Percentiles rank a stretch among this genome's conserved stretches.
These are phyloP conservation scores for Belonocnema kinseyi DNA, from an alignment of 1,140 invertebrate species.

Conservation along the genomic window DNA sequence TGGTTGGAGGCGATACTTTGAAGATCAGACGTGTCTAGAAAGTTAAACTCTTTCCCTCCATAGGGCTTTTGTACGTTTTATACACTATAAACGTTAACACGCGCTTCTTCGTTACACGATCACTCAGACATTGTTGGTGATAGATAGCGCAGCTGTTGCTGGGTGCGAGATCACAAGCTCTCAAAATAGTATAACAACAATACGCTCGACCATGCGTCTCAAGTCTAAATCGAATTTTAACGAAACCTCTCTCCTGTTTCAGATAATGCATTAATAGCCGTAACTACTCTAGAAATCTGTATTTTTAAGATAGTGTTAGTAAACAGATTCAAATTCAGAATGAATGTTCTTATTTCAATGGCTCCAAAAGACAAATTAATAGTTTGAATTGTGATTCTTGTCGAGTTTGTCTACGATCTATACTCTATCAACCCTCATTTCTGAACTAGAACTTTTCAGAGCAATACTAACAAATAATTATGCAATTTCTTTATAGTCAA, in stretches of 20 bases:
- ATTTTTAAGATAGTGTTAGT: not conserved
- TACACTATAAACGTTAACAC: slow-evolving; percentile 27
- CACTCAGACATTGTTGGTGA: slow-evolving; percentile 74
- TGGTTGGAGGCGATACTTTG: slow-evolving; percentile 22
- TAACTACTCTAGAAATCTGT: not conserved
- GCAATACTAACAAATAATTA: too few relatives aligned
- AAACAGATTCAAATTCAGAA: too few relatives aligned
- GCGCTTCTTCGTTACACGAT: slow-evolving; percentile 52
- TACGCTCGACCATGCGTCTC: slow-evolving; percentile 38
- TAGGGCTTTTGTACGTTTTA: not conserved
- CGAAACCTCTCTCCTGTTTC: not conserved
- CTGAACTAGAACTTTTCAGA: too few relatives aligned
- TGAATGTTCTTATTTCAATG: too few relatives aligned
- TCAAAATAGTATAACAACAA: slow-evolving; percentile 69
- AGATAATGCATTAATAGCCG: not conserved
- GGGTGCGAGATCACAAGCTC: slow-evolving; percentile 65
- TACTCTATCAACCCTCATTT: too few relatives aligned
- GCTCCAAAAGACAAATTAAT: not conserved
- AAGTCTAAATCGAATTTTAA: slow-evolving; percentile 35
- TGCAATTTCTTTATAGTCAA: not conserved
- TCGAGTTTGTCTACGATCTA: too few relatives aligned
- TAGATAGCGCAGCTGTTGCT: slow-evolving; percentile 72
- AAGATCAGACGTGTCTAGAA: slow-evolving; percentile 7
- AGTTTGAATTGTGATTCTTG: not conserved
- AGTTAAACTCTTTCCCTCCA: not conserved